These are phyloP conservation scores for Drosophila grimshawi DNA, from an alignment of 1,140 invertebrate species.

Conservation along the genomic window DNA sequence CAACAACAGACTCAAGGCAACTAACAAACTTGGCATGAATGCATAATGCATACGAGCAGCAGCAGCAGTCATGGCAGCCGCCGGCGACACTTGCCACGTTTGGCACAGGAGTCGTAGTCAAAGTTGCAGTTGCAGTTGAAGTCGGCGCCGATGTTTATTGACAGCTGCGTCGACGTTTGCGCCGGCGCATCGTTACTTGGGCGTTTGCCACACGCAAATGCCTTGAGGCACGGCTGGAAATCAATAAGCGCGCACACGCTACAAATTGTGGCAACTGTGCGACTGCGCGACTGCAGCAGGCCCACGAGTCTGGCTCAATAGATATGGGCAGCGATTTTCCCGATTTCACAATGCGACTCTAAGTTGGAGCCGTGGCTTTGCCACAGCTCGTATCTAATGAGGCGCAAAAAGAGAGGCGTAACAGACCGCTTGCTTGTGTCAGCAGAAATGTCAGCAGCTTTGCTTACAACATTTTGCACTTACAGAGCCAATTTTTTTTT, in stretches of 20 bases:
- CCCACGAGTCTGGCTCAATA: conserved; percentile 35
- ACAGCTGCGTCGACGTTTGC: conserved; percentile 21
- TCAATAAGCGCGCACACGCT: conserved; percentile 73
- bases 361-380: background rate
- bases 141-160: conserved; percentile 6
- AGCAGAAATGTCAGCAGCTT: conserved; percentile 73
- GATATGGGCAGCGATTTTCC: conserved; percentile 12
- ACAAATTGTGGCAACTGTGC: conserved; percentile 68
- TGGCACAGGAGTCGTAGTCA: conserved; percentile 21
- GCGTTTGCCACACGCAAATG: conserved; percentile 48
- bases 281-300: conserved; percentile 24
- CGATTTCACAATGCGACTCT: conserved; percentile 22
- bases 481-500: conserved; percentile 19
- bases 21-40: conserved; percentile 48
- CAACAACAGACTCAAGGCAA: conserved; percentile 6
- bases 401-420: conserved; percentile 51
- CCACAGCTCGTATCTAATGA: conserved; percentile 65
- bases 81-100: conserved; percentile 46
- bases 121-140: conserved; percentile 1
- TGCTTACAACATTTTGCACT: conserved; percentile 77
- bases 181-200: conserved; percentile 41
- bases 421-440: conserved; percentile 32
- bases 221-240: conserved; percentile 50
- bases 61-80: conserved; percentile 10
- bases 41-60: conserved; percentile 50